A percentile compares a stretch with the other conserved stretches of the same genome.
These are phyloP conservation scores for Tachina grossa DNA, from an alignment of 2,888 invertebrate species.

Conservation along the genomic window DNA sequence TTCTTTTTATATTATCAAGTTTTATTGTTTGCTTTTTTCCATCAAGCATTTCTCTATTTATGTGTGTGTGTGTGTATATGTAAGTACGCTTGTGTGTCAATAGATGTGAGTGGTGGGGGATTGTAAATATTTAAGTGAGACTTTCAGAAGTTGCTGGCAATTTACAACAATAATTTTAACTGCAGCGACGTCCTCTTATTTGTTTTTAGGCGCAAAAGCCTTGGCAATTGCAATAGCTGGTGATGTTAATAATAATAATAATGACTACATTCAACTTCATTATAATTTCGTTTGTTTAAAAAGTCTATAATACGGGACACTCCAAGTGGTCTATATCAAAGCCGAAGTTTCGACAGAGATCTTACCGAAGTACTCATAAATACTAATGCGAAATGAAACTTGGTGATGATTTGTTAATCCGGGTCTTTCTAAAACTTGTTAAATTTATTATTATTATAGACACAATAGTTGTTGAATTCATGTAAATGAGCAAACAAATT, in stretches of 20 bases:
- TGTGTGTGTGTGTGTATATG: not conserved
- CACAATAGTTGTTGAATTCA: too few relatives aligned
- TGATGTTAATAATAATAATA: conserved; percentile 12
- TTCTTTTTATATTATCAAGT: conserved; percentile 30
- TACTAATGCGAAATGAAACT: too few relatives aligned
- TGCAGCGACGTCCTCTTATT: conserved; percentile 13
- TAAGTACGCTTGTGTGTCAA: not conserved
- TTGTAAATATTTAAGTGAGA: conserved; percentile 2
- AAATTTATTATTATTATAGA: too few relatives aligned
- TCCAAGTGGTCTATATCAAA: not conserved
- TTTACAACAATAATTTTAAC: conserved; percentile 31
- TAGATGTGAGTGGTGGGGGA: conserved; percentile 20
- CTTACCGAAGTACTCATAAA: too few relatives aligned
- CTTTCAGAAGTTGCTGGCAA: conserved; percentile 9
- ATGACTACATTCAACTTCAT: conserved; percentile 45
- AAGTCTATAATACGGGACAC: conserved; percentile 5
- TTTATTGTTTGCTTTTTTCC: conserved; percentile 20
- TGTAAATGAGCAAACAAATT: too few relatives aligned
- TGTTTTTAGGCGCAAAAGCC: conserved; percentile 31
- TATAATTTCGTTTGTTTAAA: conserved; percentile 59
- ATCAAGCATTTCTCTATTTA: not conserved
- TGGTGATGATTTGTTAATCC: too few relatives aligned
- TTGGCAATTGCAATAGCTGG: not conserved
- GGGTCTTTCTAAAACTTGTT: too few relatives aligned
- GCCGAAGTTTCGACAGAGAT: too few relatives aligned